These are phyloP conservation scores for Echinarachnius parma DNA, from an alignment of 53 echinoderm and acorn worm genomes.

Conservation along the genomic window DNA sequence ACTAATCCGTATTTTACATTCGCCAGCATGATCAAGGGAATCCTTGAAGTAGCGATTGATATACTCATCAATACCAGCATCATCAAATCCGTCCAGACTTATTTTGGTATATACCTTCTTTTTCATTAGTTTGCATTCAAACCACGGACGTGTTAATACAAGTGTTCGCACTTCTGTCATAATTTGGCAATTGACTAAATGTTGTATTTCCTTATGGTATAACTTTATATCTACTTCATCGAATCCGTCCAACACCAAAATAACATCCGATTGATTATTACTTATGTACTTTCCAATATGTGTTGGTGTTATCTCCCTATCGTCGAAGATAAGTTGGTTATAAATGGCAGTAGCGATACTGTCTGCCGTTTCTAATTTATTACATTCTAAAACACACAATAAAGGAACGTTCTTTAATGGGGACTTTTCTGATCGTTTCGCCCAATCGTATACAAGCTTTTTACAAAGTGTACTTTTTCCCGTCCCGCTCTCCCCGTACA, in stretches of 20 bases:
- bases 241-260: background rate
- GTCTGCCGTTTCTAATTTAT: background rate
- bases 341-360: background rate
- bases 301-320: background rate
- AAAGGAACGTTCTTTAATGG: background rate
- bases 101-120: background rate
- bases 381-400: background rate
- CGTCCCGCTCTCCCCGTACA: background rate
- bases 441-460: constrained; percentile 7
- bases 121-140: background rate
- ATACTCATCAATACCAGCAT: background rate
- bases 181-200: background rate
- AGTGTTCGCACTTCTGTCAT: background rate
- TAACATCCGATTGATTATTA: background rate
- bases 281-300: background rate
- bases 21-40: background rate
- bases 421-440: background rate
- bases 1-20: too few relatives aligned
- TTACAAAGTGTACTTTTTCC: constrained; percentile 5
- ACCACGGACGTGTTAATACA: background rate
- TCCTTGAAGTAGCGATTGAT: too few relatives aligned
- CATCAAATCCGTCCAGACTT: background rate
- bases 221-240: background rate
- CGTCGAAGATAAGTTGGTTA: background rate
- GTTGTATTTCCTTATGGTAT: background rate